Evolutionary conservation across 2,113 vertebrate species (phyloP), one percentile per base, ranked within the genome.

Genomic region (Menidia beryllina): DNA sequence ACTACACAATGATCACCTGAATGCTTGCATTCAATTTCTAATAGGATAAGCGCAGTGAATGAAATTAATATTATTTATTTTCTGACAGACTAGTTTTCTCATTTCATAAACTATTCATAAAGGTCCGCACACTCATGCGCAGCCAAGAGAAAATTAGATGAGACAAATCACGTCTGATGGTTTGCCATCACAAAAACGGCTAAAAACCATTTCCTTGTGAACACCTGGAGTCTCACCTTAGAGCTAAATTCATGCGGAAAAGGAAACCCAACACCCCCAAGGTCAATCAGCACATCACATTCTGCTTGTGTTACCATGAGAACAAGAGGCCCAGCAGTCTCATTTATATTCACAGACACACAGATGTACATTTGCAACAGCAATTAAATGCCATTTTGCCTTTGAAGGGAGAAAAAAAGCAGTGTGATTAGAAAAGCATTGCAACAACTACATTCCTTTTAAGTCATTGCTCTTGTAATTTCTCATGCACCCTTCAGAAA

Each of bases 261-360:
- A 74, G 74, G 72, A 84, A 83, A 74, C 59, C 75, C 77, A 55
- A 66, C 79, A 78, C 36, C 72, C 63, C 74, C 89, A 91, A 91
- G 91, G 91, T 92, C 87, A 90, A 88, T 88, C 80, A 83, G 81
- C 79, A 60, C 76, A 79, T 86, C 78, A 82, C 82, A 84, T 86
- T 74, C 87, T 74, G 72, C 77, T 86, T 66, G 84, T 88, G 89
- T 92, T 92, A 89, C 91, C 88, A 91, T 90, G 89, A 91, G 91
- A 92, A 92, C 91, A 88, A 84, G 84, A 83, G 75, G 73, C 79
- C 83, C 13, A 3, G 76, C 79, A 76, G 69, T 76, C 85, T 90
- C 73, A 90, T 92, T 91, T 75, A 89, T 84, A 92, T 90, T 91
- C 89, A 89, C 83, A 87, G 86, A 85, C 79, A 88, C 77, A 84